A percentile compares a stretch with the other conserved stretches of the same genome.
Conservation (phyloP, 92 coral and sea anemone genomes). For the Porites rus region DNA sequence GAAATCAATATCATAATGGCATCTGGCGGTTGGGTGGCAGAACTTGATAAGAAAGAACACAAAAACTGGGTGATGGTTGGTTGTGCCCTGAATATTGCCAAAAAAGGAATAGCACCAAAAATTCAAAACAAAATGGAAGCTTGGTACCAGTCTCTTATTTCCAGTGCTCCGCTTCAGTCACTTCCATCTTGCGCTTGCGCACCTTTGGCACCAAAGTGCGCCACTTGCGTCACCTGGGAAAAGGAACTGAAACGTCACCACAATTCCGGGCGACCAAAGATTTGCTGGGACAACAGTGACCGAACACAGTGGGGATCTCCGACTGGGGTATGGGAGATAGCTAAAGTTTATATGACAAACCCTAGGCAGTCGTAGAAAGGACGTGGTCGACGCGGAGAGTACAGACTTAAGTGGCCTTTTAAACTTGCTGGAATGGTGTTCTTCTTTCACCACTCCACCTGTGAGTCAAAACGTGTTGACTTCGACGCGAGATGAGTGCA, state of each 20-base stretch:
- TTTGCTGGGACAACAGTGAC: conserved; percentile 80
- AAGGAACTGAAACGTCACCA: conserved; percentile 59
- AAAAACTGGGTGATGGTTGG: conserved; percentile 90
- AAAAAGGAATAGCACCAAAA: conserved; percentile 62
- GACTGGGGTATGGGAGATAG: conserved; percentile 83
- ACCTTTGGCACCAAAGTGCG: conserved; percentile 12
- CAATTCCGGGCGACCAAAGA: conserved; percentile 51
- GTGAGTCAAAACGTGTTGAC: conserved; percentile 2
- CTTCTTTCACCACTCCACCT: conserved; percentile 28
- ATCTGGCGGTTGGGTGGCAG: conserved; percentile 16
- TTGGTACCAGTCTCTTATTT: conserved; percentile 47
- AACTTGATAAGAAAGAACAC: conserved; percentile 64
- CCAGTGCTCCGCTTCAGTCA: conserved; percentile 41
- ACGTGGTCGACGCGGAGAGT: conserved; percentile 34
- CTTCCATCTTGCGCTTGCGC: conserved; percentile 44
- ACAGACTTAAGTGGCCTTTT: conserved; percentile 81
- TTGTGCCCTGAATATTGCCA: conserved; percentile 53
- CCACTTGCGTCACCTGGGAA: conserved; percentile 29
- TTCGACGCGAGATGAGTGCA: neutral
- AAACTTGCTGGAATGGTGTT: conserved; percentile 71
- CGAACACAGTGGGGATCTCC: conserved; percentile 79
- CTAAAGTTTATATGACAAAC: conserved; percentile 86
- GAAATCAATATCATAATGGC: no score
- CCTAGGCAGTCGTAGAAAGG: conserved; percentile 53
- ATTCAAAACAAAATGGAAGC: conserved; percentile 47